Conservation (phyloP, 2,888 invertebrate species). For the Andricus quercusramuli region DNA sequence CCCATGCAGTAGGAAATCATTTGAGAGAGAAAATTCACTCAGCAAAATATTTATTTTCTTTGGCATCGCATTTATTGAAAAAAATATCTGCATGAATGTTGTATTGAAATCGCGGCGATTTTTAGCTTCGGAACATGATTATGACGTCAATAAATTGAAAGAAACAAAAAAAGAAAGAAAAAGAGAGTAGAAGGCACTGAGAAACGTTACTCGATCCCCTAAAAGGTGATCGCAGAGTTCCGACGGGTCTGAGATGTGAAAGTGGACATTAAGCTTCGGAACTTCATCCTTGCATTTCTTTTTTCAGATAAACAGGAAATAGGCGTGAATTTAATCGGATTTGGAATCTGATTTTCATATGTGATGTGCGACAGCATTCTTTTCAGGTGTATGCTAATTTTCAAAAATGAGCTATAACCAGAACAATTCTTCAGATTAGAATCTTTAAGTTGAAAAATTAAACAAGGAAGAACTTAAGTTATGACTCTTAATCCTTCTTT, state of each 20-base stretch:
- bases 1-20: conserved; percentile 4
- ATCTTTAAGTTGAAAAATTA: no score
- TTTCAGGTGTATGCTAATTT: background rate
- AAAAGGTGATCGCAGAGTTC: conserved; percentile 48
- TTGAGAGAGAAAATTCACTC: background rate
- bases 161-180: conserved; percentile 25
- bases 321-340: conserved; percentile 10
- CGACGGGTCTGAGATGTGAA: conserved; percentile 44
- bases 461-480: background rate
- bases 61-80: background rate
- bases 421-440: no score
- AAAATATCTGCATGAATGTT: background rate
- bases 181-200: conserved; percentile 41
- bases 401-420: no score
- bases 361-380: background rate
- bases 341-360: background rate
- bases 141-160: conserved; percentile 42
- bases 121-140: conserved; percentile 16
- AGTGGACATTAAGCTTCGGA: conserved; percentile 41
- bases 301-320: conserved; percentile 31
- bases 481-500: background rate
- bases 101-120: conserved; percentile 8
- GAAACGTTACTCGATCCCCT: conserved; percentile 45
- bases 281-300: conserved; percentile 32
- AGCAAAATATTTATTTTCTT: background rate